phyloP scores from a whole-genome alignment of 2,888 invertebrate species.

The Agelastica alni region DNA sequence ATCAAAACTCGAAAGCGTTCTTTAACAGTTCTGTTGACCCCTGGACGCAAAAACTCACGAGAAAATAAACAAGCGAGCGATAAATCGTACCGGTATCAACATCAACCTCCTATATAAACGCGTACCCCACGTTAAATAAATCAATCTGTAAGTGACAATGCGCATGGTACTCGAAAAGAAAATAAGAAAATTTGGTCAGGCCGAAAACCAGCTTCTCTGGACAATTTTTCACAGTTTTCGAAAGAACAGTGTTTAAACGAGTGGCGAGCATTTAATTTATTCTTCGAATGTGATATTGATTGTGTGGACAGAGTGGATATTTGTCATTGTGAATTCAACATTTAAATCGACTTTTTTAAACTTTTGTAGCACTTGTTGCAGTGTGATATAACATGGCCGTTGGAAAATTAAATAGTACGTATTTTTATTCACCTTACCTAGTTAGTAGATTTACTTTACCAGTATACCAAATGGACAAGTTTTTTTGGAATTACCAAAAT shows the following conservation, averaged over 20 bases:
- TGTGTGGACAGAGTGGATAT: no score
- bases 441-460: no score
- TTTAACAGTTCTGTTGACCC: constrained; percentile 1
- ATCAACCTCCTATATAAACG: constrained; percentile 1
- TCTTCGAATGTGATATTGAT: neutral
- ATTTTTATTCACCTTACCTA: no score
- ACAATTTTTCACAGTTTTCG: constrained; percentile 17
- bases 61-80: constrained; percentile 3
- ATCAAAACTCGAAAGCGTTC: neutral
- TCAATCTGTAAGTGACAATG: constrained; percentile 21
- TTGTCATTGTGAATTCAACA: neutral
- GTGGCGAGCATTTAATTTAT: neutral
- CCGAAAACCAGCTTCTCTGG: constrained; percentile 16
- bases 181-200: constrained; percentile 21
- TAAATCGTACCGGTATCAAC: constrained; percentile 4
- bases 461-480: no score
- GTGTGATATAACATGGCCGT: neutral
- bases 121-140: neutral
- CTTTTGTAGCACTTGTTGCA: neutral
- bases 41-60: neutral
- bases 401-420: neutral
- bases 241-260: neutral
- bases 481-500: no score
- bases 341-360: neutral
- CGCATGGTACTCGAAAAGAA: constrained; percentile 25